Evolutionary conservation across 2,888 invertebrate species (phyloP), one percentile per base, ranked within the genome.

Genomic region (Amiota minor): DNA sequence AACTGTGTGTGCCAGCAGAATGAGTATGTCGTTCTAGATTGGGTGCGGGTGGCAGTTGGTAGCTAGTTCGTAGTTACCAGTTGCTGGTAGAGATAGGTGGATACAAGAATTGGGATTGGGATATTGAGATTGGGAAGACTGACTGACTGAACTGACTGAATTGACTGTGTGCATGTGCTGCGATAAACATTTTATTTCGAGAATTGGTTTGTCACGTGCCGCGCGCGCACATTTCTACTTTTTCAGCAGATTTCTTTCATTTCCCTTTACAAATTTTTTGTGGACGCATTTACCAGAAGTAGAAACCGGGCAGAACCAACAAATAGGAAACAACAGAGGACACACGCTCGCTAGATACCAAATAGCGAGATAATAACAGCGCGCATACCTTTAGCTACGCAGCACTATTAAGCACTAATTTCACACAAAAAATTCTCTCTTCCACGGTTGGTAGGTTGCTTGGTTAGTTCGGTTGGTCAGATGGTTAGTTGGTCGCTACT

Each of bases 181-280:
- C n/a, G 50, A 53, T 50, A 68, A 68, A 68, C 81, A 83, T 85
- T 83, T 83, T 80, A 85, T 83, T 83, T 79, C 81, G 49, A 55
- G n/a, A 35, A 35, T 67, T 72, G 56, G 56, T 82, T 81, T 84
- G 83, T 83, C 85, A 85, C 83, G 85, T 83, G 72, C 59, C 47
- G 56, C 49, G 23, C 46, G 35, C n/a, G 82, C 81, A 80, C 79
- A 59, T 76, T 79, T 76, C 72, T 72, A 68, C 67, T 23, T 50
- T 68, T 68, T 50, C 50, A 68, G 67, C 50, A 49, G 53, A 68
- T 47, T 23, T 47, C 35, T 50, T 50, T 50, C 53, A 50, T 50
- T 62, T 62, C 35, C 6, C 53, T 53, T 53, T 53, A 12, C 53
- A 4, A 53, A 8, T 56, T 56, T 14, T 14, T n/a, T 50, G 12